Evolutionary conservation across 2,888 invertebrate species (phyloP).

Genomic region (Volucella bombylans): DNA sequence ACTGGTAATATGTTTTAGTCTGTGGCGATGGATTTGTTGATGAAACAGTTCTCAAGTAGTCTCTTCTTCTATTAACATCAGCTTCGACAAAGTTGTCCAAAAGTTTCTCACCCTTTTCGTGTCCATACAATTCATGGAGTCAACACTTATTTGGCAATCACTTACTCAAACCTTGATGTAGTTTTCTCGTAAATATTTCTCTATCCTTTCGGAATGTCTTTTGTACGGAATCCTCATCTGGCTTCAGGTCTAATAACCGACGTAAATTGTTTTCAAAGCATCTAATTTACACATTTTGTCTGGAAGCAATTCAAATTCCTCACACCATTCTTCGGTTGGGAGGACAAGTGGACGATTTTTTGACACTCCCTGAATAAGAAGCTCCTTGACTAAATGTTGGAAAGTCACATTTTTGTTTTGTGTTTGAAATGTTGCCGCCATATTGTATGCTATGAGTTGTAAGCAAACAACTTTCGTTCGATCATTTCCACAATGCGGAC

Average conservation of each 20-base stretch:
- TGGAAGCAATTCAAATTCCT: constrained; percentile 92
- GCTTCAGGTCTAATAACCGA: constrained; percentile 95
- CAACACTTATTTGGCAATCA: constrained; percentile 94
- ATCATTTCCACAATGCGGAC: constrained; percentile 90
- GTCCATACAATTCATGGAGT: constrained; percentile 94
- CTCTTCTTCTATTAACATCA: constrained; percentile 94
- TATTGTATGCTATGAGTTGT: constrained; percentile 96
- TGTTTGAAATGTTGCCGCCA: constrained; percentile 94
- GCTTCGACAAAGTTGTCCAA: constrained; percentile 88
- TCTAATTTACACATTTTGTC: constrained; percentile 96
- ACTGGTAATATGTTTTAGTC: constrained; percentile 94
- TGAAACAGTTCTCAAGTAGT: constrained; percentile 93
- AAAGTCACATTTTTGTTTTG: constrained; percentile 95
- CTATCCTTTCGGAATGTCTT: constrained; percentile 98
- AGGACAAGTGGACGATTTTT: constrained; percentile 83
- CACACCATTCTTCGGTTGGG: constrained; percentile 87
- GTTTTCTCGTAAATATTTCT: constrained; percentile 93
- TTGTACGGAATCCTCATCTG: constrained; percentile 93
- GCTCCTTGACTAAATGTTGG: constrained; percentile 96
- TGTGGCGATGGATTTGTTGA: constrained; percentile 82
- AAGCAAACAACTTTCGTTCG: constrained; percentile 96
- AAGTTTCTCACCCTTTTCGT: constrained; percentile 91
- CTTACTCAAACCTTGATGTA: constrained; percentile 93
- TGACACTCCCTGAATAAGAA: constrained; percentile 91
- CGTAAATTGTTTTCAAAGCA: constrained; percentile 97